phyloP scores from a whole-genome alignment of 2,888 invertebrate genomes.

The Melieria omissa region DNA sequence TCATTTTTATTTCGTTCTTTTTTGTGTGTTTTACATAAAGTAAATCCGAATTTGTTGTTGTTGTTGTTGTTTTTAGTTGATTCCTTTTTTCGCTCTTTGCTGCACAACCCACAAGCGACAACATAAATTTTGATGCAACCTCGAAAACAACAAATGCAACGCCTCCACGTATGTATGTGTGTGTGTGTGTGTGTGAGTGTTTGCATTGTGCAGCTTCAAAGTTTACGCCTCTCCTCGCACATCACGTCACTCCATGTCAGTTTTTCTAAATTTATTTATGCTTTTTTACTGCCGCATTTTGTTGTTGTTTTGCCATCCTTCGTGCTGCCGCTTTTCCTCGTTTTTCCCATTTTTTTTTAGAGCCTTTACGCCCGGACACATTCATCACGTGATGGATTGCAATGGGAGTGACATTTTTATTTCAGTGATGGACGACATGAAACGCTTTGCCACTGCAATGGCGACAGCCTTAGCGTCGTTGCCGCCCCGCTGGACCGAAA shows the following conservation, averaged over 20 bases:
- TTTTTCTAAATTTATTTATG: slow-evolving; percentile 33
- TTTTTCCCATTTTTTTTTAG: slow-evolving; percentile 46
- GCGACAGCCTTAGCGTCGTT: not conserved
- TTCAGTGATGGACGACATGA: slow-evolving; percentile 62
- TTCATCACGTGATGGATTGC: slow-evolving; percentile 66
- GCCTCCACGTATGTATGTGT: not conserved
- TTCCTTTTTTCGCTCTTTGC: slow-evolving; percentile 14
- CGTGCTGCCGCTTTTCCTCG: not conserved
- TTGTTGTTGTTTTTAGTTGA: slow-evolving; percentile 5
- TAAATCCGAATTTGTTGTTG: not conserved
- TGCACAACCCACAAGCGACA: slow-evolving; percentile 50
- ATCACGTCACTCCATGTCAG: slow-evolving; percentile 57
- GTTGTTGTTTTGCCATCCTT: not conserved
- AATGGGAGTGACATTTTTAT: slow-evolving; percentile 66
- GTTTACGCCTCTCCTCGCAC: slow-evolving; percentile 37
- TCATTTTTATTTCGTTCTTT: slow-evolving; percentile 23
- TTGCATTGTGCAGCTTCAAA: slow-evolving; percentile 18
- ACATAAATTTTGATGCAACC: slow-evolving; percentile 63
- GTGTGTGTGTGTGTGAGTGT: slow-evolving; percentile 13
- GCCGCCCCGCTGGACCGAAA: slow-evolving; percentile 26
- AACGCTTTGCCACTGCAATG: slow-evolving; percentile 27
- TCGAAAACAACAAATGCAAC: slow-evolving; percentile 43
- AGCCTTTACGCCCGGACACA: slow-evolving; percentile 58
- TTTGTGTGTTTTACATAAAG: not conserved
- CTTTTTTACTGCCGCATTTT: not conserved